These are phyloP conservation scores for Chrysodeixis includens DNA, from an alignment of 2,888 invertebrate species.

Conservation along the genomic window DNA sequence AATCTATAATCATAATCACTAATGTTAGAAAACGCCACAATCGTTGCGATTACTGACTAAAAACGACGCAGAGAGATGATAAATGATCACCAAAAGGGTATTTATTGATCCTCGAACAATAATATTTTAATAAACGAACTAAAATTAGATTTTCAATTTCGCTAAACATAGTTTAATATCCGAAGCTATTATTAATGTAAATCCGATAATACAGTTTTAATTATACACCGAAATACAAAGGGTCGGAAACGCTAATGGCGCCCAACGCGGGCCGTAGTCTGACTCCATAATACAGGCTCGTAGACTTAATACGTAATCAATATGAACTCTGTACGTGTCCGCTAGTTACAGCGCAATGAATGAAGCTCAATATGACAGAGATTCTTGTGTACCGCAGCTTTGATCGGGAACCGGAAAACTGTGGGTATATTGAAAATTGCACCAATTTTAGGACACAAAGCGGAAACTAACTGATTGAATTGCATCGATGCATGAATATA, in stretches of 20 bases:
- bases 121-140: slow-evolving; percentile 49
- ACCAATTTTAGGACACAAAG: slow-evolving; percentile 28
- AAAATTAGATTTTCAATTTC: slow-evolving; percentile 53
- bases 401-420: slow-evolving; percentile 48
- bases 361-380: slow-evolving; percentile 43
- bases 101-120: slow-evolving; percentile 21
- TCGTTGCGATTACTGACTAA: neutral
- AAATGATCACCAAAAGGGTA: slow-evolving; percentile 3
- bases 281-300: slow-evolving; percentile 53
- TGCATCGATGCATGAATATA: slow-evolving; percentile 24
- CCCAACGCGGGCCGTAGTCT: slow-evolving; percentile 59
- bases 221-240: slow-evolving; percentile 52
- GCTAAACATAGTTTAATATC: slow-evolving; percentile 51
- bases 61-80: neutral
- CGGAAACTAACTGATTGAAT: slow-evolving; percentile 23
- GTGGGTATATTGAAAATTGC: slow-evolving; percentile 36
- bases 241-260: slow-evolving; percentile 59
- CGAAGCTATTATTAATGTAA: slow-evolving; percentile 54
- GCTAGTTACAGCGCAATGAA: slow-evolving; percentile 45
- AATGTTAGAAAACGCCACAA: neutral
- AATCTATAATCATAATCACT: neutral
- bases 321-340: slow-evolving; percentile 46
- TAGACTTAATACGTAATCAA: slow-evolving; percentile 55
- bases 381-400: slow-evolving; percentile 45
- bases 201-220: slow-evolving; percentile 56